These are phyloP conservation scores for Petroica traversi DNA, from an alignment of 2,113 vertebrate species.

Conservation along the genomic window DNA sequence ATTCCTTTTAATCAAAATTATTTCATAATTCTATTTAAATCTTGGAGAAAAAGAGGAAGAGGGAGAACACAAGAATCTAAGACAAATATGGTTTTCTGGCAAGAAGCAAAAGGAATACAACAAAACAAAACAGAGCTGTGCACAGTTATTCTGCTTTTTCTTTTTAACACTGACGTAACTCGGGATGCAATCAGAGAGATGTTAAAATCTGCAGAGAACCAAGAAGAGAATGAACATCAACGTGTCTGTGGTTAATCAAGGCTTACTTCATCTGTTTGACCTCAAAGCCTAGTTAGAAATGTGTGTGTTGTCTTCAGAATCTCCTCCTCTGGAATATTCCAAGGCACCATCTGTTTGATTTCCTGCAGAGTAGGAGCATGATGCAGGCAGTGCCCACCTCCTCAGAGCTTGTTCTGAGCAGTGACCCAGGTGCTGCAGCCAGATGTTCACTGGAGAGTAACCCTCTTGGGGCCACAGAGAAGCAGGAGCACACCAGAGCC, in stretches of 20 bases:
- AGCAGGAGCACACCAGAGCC: neutral
- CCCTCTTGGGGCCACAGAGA: rapidly evolving
- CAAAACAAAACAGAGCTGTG: neutral
- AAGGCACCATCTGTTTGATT: neutral
- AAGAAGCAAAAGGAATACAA: neutral
- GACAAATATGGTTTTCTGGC: neutral
- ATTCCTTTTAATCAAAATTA: neutral
- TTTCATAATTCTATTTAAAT: neutral
- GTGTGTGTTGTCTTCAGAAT: neutral
- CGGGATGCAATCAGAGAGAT: neutral
- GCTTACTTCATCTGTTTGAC: neutral
- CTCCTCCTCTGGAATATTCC: neutral
- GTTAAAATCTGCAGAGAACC: neutral
- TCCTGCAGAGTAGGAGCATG: neutral
- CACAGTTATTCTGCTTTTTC: neutral
- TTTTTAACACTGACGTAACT: neutral
- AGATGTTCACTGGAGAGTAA: neutral
- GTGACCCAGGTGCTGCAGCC: neutral
- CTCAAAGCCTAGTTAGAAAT: neutral
- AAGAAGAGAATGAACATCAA: neutral
- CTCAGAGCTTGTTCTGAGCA: neutral
- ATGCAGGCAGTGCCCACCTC: neutral
- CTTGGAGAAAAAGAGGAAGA: neutral
- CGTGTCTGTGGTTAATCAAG: neutral
- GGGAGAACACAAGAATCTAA: neutral